Conservation (phyloP, 2,113 vertebrate species). For the Gymnogyps californianus region DNA sequence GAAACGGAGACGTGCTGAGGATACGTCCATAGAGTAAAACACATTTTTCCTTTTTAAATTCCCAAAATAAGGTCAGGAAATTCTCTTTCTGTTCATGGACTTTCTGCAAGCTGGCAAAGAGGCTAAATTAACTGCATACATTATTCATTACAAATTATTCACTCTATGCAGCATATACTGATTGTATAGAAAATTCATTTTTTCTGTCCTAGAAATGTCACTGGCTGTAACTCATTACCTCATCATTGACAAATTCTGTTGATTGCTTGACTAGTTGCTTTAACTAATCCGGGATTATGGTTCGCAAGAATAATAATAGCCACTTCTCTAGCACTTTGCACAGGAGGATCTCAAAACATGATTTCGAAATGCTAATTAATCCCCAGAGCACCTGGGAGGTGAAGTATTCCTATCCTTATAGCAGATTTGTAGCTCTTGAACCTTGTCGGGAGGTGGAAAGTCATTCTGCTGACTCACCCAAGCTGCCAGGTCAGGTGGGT, state of each 20-base stretch:
- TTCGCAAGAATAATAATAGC: conserved; percentile 10
- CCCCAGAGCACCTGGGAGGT: conserved; percentile 6
- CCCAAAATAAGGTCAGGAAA: neutral
- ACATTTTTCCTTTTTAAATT: neutral
- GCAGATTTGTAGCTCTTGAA: conserved; percentile 7
- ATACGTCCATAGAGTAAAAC: neutral
- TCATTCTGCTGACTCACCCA: conserved; percentile 28
- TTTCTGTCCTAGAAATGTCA: conserved; percentile 67
- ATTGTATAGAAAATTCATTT: conserved; percentile 62
- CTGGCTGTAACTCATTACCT: conserved; percentile 49
- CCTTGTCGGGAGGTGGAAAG: neutral
- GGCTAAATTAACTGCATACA: conserved; percentile 58
- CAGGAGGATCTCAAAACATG: neutral
- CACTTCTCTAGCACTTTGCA: neutral
- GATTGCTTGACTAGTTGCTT: conserved; percentile 47
- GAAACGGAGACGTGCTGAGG: neutral
- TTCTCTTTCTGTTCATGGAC: conserved; percentile 35
- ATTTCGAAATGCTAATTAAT: conserved; percentile 53
- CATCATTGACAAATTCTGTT: conserved; percentile 46
- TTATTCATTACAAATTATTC: conserved; percentile 64
- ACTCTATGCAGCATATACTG: conserved; percentile 38
- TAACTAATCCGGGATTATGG: conserved; percentile 39
- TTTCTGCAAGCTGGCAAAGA: conserved; percentile 51
- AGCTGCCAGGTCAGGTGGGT: neutral
- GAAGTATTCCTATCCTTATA: neutral